Base-by-base conservation (phyloP, 2,113 vertebrate species). In the Corythaixoides concolor region DNA sequence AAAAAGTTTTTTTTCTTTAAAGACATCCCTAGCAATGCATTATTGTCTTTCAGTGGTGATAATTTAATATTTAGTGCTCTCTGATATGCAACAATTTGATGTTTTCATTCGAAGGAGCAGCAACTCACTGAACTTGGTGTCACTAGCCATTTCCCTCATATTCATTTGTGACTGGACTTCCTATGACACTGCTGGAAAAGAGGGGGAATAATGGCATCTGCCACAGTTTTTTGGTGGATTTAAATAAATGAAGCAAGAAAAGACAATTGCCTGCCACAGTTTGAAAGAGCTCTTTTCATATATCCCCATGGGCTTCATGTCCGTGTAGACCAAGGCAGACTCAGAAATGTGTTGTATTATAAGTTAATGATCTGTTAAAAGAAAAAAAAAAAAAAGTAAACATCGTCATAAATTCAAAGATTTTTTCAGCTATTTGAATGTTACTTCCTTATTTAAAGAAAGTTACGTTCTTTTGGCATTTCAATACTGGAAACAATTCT, bases 321-420 rank as follows among this genome's bases (percentile, higher is more conserved):
- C 30, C 64, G 33, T 64, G 32, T 55, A 77, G 68, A 86, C 55
- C 37, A 77, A 92, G 64, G 16, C 39, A 86, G 64, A 60, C 14
- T 64, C 30, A 77, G 75, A 86, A 93, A 86, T 78, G 47, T 32
- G 27, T 66, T 85, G 32, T 35, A 33, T 30, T 89, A 4, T 62
- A 59, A 93, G 50, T 47, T 94, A 94, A 83, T 67, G 59, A 70
- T 56, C 41, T 90, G 67, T 66, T 82, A 82, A 84, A 91, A 88
- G n/a, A 67, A 78, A 92, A 55, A 56, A 78, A 92, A 55, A 56
- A 62, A 63, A 62, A 24, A 86, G 59, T 26, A 80, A 91, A 86
- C 33, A 81, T 59, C 33, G 23, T 53, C 33, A 89, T 89, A 86
- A 93, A 94, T 84, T 6, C 15, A 39, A 52, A 10, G 5, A 11